Evolutionary conservation across 2,888 invertebrate genomes (phyloP), one percentile per base, ranked within the genome.

Genomic region (Brachypalpus laphriformis): DNA sequence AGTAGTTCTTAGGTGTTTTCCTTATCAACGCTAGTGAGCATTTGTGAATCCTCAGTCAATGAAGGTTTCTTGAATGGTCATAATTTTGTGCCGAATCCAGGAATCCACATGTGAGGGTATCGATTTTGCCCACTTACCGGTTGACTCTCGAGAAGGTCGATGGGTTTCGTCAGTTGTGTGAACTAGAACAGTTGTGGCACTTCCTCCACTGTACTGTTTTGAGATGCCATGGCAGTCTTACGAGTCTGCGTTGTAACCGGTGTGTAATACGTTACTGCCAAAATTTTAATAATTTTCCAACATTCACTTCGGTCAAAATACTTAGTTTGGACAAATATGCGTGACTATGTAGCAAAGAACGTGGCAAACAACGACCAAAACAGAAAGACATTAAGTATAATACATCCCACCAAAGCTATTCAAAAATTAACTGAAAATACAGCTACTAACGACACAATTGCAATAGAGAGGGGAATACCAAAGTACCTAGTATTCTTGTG

Each of bases 1-100:
- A 96, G 92, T 97, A 97, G 92, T 97, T 97, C 90, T 98, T 98
- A 81, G 97, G 94, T 47, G 97, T 96, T 92, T 98, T 98, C 88
- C 97, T 94, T 87, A 98, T 98, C 51, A 98, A 93, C 1, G 98
- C 97, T 92, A 97, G 93, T 87, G 98, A 94, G 92, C 98, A 98
- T 92, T 98, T 97, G 90, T 99, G 98, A 1, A 98, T n/a, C 98
- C 91, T 99, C 99, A 0, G 98, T 98, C 14, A 97, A 95, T 0
- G 96, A 94, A 8, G 98, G 96, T 86, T 98, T 94, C 92, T 98
- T 98, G 92, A 97, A 98, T 0, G 98, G 98, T 72, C 97, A 94
- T 7, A 98, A 92, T 91, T 99, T 98, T 88, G 98, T 97, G 8
- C 98, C 98, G 91, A 98, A 98, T 2, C 99, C 99, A 88, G 99